phyloP scores from a whole-genome alignment of 1,140 invertebrate genomes.

The Araneus ventricosus region DNA sequence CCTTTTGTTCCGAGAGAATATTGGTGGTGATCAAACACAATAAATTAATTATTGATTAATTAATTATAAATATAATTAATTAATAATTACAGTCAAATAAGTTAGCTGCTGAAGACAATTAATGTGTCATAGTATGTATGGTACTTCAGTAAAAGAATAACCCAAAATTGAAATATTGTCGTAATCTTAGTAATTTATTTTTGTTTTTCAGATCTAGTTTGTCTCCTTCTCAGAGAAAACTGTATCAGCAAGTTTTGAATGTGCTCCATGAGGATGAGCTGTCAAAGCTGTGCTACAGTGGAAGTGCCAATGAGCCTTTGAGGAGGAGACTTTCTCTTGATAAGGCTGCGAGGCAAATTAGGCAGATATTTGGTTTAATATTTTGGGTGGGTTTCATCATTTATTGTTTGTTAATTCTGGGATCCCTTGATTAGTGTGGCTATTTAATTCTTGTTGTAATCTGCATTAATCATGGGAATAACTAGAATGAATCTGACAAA shows the following conservation, averaged over 20 bases:
- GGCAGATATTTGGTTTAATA: constrained; percentile 79
- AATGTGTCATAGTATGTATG: neutral
- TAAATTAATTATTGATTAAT: too few species aligned
- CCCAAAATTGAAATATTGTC: neutral
- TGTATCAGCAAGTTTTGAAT: constrained; percentile 86
- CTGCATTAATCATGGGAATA: too few species aligned
- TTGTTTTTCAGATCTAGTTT: constrained; percentile 83
- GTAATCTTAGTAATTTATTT: neutral
- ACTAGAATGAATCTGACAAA: too few species aligned
- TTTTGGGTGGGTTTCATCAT: constrained; percentile 63
- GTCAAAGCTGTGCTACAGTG: constrained; percentile 83
- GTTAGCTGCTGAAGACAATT: too few species aligned
- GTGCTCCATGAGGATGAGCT: constrained; percentile 87
- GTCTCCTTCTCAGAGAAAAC: constrained; percentile 84
- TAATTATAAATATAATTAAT: too few species aligned
- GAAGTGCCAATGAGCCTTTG: constrained; percentile 83
- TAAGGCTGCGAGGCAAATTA: constrained; percentile 85
- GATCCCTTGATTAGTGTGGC: too few species aligned
- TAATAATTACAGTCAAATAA: too few species aligned
- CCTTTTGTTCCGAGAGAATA: too few species aligned
- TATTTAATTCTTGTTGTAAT: too few species aligned
- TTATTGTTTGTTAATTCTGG: too few species aligned
- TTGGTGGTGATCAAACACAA: too few species aligned
- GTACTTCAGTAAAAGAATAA: neutral
- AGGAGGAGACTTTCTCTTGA: constrained; percentile 86